Evolutionary conservation across 1,140 invertebrate genomes (phyloP).

Genomic region (Cyclina sinensis): DNA sequence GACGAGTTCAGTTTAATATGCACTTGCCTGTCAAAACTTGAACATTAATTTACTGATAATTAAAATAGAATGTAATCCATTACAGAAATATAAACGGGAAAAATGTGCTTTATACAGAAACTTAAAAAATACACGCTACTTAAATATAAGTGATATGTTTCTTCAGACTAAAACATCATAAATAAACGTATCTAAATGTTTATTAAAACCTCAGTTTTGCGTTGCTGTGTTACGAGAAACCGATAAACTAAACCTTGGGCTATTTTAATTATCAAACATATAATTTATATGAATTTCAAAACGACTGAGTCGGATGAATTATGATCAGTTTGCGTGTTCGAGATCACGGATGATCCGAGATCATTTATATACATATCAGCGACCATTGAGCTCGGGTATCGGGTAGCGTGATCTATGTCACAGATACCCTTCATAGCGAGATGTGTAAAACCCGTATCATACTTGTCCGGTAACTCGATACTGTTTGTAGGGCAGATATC

Average conservation of each 20-base stretch:
- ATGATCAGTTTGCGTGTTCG: conserved; percentile 10
- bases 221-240: too few species aligned
- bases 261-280: too few species aligned
- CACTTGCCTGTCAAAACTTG: conserved; percentile 15
- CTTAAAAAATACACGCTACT: too few species aligned
- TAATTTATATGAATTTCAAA: background rate
- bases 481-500: conserved; percentile 22
- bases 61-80: conserved; percentile 25
- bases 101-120: too few species aligned
- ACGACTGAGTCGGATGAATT: background rate
- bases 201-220: too few species aligned
- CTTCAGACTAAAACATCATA: too few species aligned
- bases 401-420: background rate
- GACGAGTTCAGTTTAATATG: conserved; percentile 24
- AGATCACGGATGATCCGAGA: background rate
- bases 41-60: conserved; percentile 25
- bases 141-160: too few species aligned
- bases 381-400: background rate
- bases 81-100: background rate
- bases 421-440: conserved; percentile 23
- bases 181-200: too few species aligned
- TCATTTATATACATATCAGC: conserved; percentile 44
- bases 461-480: conserved; percentile 18
- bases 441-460: conserved; percentile 37
- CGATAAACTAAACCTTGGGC: too few species aligned